Evolutionary conservation across 2,888 invertebrate species (phyloP), one percentile per base, ranked within the genome.

Genomic region (Campoplex capitator): DNA sequence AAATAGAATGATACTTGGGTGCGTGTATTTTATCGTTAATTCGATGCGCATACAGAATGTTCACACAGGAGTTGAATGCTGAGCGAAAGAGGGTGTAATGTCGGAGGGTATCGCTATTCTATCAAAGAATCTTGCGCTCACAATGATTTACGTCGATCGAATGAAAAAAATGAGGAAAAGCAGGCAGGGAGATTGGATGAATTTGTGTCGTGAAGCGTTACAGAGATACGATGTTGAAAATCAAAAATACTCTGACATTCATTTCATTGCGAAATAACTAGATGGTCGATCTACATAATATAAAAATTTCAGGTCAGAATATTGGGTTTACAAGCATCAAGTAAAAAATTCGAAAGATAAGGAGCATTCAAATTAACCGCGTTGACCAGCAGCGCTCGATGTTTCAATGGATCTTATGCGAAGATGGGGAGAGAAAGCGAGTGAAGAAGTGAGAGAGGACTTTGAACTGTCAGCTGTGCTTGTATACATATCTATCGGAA

Each of bases 401-500:
- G 23, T 7, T 45, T 58, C 16, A 1, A 23, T 28, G 74, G 28
- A 74, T 68, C 16, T 58, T 51, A 51, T 7, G 0, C 13, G 18
- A 18, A 16, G 18, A 48, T 2, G 11, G 51, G 16, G 18, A 28
- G 16, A 48, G 48, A 56, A 32, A 70, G n/a, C n/a, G 23, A 11
- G 32, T 68, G 35, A 42, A 45, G 28, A 83, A 62, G 13, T 91
- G 92, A 76, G 91, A 32, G 54, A 75, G 28, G 28, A 42, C 75
- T 75, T 75, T 75, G 58, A 58, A 28, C 28, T 42, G 23, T 58
- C 58, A 42, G 42, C 75, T 42, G 58, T 23, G 23, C 38, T 4
- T 4, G 2, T 13, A 3, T 70, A 23, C 23, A 42, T 42, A 42
- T 42, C 9, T 1, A 9, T 32, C 1, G 16, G 4, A 0, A 58